Percentiles rank a stretch among this genome's conserved stretches.
These are phyloP conservation scores for Papilio aristodemus DNA, from an alignment of 1,140 invertebrate species.

Conservation along the genomic window DNA sequence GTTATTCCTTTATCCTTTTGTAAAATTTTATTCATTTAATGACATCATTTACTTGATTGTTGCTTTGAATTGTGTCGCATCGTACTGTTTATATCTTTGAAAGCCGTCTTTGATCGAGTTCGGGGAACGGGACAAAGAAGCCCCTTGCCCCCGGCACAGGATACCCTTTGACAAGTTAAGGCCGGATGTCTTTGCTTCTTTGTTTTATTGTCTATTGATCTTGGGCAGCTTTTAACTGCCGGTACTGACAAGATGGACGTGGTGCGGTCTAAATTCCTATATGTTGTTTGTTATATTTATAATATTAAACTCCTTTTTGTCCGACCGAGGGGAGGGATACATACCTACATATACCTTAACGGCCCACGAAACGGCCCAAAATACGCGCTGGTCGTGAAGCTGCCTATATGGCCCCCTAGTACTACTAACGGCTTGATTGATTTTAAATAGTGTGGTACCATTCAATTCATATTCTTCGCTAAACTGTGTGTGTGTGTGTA, in stretches of 20 bases:
- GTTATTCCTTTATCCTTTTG: background rate
- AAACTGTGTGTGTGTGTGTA: no score
- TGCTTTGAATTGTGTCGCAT: background rate
- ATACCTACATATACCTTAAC: no score
- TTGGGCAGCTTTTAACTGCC: background rate
- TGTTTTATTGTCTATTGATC: conserved; percentile 18
- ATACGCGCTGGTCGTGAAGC: no score
- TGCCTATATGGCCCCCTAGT: no score
- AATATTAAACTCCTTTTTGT: no score
- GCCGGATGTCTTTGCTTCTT: conserved; percentile 16
- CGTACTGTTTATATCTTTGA: background rate
- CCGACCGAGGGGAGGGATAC: no score
- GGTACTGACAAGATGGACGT: background rate
- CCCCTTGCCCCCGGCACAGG: background rate
- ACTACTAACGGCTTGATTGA: no score
- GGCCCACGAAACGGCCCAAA: no score
- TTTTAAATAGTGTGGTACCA: no score
- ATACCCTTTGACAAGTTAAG: conserved; percentile 15
- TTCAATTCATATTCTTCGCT: no score
- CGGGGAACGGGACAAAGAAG: background rate
- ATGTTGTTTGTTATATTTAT: no score
- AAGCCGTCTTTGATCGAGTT: background rate
- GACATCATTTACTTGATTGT: background rate
- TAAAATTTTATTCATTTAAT: background rate
- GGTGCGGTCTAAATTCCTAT: background rate